Percentiles rank a stretch among this genome's conserved stretches.
These are phyloP conservation scores for Drosophila anomalata DNA, from an alignment of 2,888 invertebrate species.

Conservation along the genomic window DNA sequence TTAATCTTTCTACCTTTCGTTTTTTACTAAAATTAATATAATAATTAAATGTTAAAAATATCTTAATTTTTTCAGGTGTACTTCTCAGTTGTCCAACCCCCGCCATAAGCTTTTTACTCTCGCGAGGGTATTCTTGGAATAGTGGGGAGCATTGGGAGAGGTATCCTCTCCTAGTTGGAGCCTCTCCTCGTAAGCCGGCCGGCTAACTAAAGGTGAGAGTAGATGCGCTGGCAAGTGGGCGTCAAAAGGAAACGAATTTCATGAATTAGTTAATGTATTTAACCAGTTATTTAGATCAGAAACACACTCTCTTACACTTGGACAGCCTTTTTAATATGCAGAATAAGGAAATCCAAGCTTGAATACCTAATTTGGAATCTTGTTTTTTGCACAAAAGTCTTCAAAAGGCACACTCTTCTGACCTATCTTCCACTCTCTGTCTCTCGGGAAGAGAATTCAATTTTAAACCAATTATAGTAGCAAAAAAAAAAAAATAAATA, in stretches of 20 bases:
- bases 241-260: conserved; percentile 32
- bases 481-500: conserved; percentile 49
- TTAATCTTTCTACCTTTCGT: too few species aligned
- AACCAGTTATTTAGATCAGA: conserved; percentile 19
- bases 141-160: conserved; percentile 2
- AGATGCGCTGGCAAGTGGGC: conserved; percentile 16
- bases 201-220: conserved; percentile 10
- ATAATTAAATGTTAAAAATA: neutral
- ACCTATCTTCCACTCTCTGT: neutral
- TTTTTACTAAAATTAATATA: neutral
- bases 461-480: conserved; percentile 64
- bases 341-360: conserved; percentile 10
- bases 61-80: neutral
- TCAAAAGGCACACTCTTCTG: neutral
- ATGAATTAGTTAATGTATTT: conserved; percentile 42
- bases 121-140: neutral
- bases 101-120: conserved; percentile 12
- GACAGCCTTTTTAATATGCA: neutral
- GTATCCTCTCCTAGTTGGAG: neutral
- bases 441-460: conserved; percentile 23
- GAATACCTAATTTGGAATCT: conserved; percentile 33
- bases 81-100: neutral
- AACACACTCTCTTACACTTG: neutral
- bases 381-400: neutral
- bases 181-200: conserved; percentile 28